These are phyloP conservation scores for Argyrosomus regius DNA, from an alignment of 2,797 vertebrate species.

Conservation along the genomic window DNA sequence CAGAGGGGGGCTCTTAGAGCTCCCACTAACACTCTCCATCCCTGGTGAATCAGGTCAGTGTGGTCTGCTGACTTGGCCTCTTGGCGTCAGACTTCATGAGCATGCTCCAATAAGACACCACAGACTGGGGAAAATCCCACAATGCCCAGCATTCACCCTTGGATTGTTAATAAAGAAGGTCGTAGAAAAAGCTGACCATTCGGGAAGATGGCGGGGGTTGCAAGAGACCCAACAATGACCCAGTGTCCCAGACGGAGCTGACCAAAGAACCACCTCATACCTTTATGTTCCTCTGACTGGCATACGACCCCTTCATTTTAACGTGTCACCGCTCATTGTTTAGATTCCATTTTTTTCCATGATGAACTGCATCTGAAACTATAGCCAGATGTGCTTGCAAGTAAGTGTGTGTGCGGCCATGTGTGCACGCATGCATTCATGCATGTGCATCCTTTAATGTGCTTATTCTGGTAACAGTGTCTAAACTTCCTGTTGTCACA, in stretches of 20 bases:
- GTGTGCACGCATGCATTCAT: conserved; percentile 66
- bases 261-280: conserved; percentile 48
- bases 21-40: conserved; percentile 56
- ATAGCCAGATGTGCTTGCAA: conserved; percentile 50
- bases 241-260: conserved; percentile 56
- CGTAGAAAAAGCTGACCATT: conserved; percentile 68
- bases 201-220: conserved; percentile 51
- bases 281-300: conserved; percentile 41
- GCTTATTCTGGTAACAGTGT: conserved; percentile 65
- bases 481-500: conserved; percentile 79
- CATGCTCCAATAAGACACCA: conserved; percentile 71
- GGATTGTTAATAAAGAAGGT: conserved; percentile 70
- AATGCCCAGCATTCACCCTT: conserved; percentile 81
- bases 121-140: conserved; percentile 80
- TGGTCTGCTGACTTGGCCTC: conserved; percentile 77
- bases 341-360: conserved; percentile 31
- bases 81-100: conserved; percentile 80
- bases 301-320: conserved; percentile 14
- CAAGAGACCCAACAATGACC: conserved; percentile 71
- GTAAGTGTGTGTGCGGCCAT: conserved; percentile 20
- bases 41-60: conserved; percentile 78
- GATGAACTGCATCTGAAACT: conserved; percentile 42
- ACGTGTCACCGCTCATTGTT: conserved; percentile 30
- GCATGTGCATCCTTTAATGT: conserved; percentile 73
- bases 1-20: conserved; percentile 38